Conservation (phyloP, 2,888 invertebrate species). For the Trachelus iudaicus region DNA sequence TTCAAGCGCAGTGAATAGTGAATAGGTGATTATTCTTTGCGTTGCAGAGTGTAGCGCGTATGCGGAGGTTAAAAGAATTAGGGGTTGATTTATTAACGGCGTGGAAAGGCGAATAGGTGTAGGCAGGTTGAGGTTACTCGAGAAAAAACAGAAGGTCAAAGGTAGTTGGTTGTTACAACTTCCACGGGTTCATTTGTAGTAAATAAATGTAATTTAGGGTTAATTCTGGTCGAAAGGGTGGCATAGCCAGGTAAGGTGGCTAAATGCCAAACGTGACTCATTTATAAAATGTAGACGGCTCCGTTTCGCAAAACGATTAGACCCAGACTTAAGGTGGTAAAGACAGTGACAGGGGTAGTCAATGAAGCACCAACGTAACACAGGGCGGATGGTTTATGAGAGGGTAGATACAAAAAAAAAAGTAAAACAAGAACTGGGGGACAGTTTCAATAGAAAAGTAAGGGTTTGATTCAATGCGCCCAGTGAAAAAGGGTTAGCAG, state of each 20-base stretch:
- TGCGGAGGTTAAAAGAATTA: neutral
- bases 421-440: neutral
- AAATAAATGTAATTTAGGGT: neutral
- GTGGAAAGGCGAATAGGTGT: neutral
- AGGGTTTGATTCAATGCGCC: neutral
- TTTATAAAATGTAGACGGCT: conserved; percentile 26
- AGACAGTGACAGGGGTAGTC: neutral
- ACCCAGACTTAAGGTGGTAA: neutral
- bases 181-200: neutral
- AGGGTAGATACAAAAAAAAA: neutral
- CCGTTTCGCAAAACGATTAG: neutral
- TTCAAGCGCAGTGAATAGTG: neutral
- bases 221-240: neutral
- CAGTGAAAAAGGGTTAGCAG: neutral
- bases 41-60: neutral
- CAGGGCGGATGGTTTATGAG: neutral
- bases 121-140: neutral
- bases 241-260: neutral
- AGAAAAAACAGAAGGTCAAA: neutral
- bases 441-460: neutral
- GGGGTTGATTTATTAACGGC: neutral
- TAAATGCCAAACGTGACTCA: conserved; percentile 15
- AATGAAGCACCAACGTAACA: neutral
- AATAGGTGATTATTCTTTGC: neutral
- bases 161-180: neutral